These are phyloP conservation scores for Rynchops niger DNA, from an alignment of 2,113 vertebrate species.

Conservation along the genomic window DNA sequence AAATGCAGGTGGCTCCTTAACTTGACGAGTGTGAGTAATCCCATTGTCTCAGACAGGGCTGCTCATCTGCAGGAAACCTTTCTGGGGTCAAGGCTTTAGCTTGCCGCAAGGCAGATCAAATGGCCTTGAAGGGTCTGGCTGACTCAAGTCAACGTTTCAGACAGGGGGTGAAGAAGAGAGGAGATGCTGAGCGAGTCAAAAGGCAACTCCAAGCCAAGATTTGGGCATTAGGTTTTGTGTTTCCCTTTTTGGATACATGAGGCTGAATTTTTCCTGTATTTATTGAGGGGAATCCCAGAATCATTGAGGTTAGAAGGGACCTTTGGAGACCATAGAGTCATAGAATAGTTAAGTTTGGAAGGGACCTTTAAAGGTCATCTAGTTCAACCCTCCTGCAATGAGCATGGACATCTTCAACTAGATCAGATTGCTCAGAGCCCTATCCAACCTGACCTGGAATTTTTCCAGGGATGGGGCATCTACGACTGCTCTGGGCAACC, in stretches of 20 bases:
- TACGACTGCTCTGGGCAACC: not conserved
- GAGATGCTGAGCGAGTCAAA: not conserved
- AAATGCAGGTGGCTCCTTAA: not conserved
- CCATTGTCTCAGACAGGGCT: not conserved
- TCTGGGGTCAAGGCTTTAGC: not conserved
- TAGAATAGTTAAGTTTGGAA: not conserved
- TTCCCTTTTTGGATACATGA: not conserved
- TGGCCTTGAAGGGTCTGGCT: not conserved
- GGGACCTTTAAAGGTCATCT: not conserved
- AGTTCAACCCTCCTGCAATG: rapidly evolving
- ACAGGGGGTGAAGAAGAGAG: not conserved
- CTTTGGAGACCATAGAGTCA: not conserved
- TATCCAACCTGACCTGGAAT: rapidly evolving
- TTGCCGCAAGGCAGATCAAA: not conserved
- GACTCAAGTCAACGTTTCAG: not conserved
- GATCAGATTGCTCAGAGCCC: not conserved
- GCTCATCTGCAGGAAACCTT: not conserved
- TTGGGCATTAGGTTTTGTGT: not conserved
- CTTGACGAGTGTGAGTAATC: not conserved
- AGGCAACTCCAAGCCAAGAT: not conserved
- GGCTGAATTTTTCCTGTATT: not conserved
- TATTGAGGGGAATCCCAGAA: not conserved
- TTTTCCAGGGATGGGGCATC: not conserved
- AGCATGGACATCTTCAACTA: not conserved
- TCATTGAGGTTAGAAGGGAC: not conserved